These are phyloP conservation scores for Gila robusta DNA, from an alignment of 2,797 vertebrate species.

Conservation along the genomic window DNA sequence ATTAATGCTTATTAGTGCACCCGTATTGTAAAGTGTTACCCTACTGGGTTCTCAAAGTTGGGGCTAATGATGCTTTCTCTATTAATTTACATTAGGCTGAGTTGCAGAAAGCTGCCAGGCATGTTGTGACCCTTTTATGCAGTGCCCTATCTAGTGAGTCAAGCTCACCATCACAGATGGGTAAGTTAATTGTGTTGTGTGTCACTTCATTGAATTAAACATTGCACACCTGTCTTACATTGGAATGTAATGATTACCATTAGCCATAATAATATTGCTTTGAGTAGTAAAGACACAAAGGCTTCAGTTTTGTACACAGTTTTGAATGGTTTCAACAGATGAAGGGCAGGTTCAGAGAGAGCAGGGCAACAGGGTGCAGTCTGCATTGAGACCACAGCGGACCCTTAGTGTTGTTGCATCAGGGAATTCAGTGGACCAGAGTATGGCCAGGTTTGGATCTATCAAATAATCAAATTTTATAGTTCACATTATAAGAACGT, in stretches of 20 bases:
- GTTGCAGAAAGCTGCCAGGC: conserved; percentile 7
- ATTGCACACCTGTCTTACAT: not conserved
- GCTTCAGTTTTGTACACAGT: not conserved
- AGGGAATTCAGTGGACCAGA: conserved; percentile 1
- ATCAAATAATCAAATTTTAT: not conserved
- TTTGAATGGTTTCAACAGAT: not conserved
- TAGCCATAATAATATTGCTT: conserved; percentile 11
- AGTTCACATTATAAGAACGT: too few species aligned
- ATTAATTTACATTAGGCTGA: not conserved
- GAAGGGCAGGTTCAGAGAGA: conserved; percentile 17
- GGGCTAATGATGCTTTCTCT: not conserved
- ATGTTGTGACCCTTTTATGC: not conserved
- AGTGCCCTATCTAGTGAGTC: not conserved
- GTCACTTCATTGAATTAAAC: not conserved
- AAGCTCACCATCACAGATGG: not conserved
- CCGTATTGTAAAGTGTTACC: too few species aligned
- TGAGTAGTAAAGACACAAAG: not conserved
- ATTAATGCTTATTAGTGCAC: too few species aligned
- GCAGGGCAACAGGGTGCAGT: conserved; percentile 19
- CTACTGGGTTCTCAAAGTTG: too few species aligned
- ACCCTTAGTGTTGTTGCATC: not conserved
- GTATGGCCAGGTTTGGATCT: not conserved
- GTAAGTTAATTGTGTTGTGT: not conserved
- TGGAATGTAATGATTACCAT: not conserved
- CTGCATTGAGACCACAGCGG: not conserved